A percentile compares a stretch with the other conserved stretches of the same genome.
Evolutionary conservation across 2,113 vertebrate genomes (phyloP).

Genomic region (Glaucidium brasilianum): DNA sequence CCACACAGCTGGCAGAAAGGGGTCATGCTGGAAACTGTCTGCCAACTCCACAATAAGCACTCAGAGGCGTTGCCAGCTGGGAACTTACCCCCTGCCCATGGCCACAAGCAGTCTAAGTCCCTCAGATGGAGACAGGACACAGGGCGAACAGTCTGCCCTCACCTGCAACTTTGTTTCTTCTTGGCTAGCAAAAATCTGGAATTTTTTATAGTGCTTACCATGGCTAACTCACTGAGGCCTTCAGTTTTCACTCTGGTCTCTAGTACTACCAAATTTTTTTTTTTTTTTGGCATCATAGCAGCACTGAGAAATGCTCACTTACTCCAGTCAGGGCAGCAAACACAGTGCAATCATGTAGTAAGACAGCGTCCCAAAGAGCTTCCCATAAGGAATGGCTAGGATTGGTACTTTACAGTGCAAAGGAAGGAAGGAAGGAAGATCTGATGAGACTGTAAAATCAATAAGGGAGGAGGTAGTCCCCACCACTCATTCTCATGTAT

Average conservation of each 20-base stretch:
- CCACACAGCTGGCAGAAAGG: background rate
- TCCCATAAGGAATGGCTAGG: background rate
- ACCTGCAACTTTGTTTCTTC: background rate
- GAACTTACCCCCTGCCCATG: background rate
- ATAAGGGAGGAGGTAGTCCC: background rate
- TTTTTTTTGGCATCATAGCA: background rate
- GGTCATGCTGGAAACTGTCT: background rate
- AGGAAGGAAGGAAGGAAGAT: background rate
- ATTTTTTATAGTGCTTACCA: background rate
- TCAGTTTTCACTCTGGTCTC: background rate
- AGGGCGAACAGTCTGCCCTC: background rate
- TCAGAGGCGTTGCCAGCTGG: background rate
- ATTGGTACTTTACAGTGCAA: background rate
- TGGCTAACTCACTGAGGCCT: background rate
- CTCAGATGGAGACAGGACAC: background rate
- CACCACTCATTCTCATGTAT: background rate
- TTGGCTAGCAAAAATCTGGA: background rate
- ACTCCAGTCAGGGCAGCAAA: background rate
- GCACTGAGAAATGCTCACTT: background rate
- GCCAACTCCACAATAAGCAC: background rate
- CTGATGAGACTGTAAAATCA: background rate
- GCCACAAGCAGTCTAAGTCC: background rate
- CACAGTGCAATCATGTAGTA: background rate
- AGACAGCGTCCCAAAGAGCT: background rate
- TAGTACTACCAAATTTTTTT: background rate